These are phyloP conservation scores for Mimas tiliae DNA, from an alignment of 2,888 invertebrate species.

Conservation along the genomic window DNA sequence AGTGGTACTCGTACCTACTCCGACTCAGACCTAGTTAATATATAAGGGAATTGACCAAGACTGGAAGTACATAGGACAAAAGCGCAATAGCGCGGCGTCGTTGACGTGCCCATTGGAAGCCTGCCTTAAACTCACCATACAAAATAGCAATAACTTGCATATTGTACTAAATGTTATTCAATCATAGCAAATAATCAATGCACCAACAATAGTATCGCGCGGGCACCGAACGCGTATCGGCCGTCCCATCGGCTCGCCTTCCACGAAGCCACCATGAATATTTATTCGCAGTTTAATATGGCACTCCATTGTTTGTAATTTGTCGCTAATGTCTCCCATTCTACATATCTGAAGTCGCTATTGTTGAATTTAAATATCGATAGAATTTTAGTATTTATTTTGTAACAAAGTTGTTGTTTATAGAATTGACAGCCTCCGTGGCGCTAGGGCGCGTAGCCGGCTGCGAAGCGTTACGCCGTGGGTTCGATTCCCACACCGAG, in stretches of 20 bases:
- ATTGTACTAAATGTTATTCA: constrained; percentile 10
- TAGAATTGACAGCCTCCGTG: too few relatives aligned
- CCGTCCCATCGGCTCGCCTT: constrained; percentile 41
- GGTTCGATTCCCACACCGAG: too few relatives aligned
- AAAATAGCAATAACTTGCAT: neutral
- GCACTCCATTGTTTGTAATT: constrained; percentile 70
- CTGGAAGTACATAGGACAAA: too few relatives aligned
- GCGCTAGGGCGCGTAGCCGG: too few relatives aligned
- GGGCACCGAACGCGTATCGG: constrained; percentile 25
- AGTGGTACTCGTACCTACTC: too few relatives aligned
- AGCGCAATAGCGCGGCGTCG: too few relatives aligned
- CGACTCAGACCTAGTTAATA: too few relatives aligned
- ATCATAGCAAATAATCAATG: constrained; percentile 14
- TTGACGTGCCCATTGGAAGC: too few relatives aligned
- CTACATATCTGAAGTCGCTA: constrained; percentile 35
- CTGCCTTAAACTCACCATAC: neutral
- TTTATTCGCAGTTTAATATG: constrained; percentile 69
- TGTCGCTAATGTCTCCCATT: constrained; percentile 52
- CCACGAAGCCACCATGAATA: constrained; percentile 73
- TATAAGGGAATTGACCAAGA: too few relatives aligned
- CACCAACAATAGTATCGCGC: constrained; percentile 17
- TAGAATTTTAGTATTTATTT: neutral
- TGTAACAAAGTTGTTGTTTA: neutral
- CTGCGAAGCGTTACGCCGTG: too few relatives aligned
- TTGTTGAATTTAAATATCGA: neutral